These are phyloP conservation scores for Anastrepha ludens DNA, from an alignment of 1,140 invertebrate species.

Conservation along the genomic window DNA sequence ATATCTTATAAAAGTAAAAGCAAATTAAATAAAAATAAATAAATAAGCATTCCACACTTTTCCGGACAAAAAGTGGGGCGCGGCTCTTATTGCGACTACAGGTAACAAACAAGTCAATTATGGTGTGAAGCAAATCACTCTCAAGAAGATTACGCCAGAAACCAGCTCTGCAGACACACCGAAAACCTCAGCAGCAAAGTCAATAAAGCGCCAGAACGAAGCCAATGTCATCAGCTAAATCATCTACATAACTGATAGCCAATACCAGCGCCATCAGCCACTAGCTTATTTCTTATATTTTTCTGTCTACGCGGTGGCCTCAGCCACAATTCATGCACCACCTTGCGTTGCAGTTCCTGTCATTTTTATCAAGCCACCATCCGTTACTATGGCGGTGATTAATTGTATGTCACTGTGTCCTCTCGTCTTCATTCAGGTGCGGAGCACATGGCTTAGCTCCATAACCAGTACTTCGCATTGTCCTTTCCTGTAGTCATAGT, in stretches of 20 bases:
- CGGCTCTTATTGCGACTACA: too few species aligned
- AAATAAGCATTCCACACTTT: too few species aligned
- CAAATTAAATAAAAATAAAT: too few species aligned
- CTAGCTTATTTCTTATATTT: not conserved
- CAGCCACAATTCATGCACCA: not conserved
- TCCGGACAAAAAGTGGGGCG: too few species aligned
- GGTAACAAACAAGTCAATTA: not conserved
- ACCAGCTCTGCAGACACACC: not conserved
- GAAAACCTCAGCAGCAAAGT: not conserved
- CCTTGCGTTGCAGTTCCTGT: slow-evolving; percentile 3
- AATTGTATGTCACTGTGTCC: not conserved
- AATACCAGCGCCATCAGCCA: not conserved
- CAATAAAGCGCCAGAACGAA: not conserved
- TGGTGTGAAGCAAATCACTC: not conserved
- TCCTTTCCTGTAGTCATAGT: not conserved
- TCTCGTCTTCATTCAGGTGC: not conserved
- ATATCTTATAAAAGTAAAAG: too few species aligned
- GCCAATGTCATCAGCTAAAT: not conserved
- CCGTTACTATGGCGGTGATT: not conserved
- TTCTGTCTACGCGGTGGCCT: not conserved
- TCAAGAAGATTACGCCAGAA: not conserved
- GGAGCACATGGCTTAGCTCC: not conserved
- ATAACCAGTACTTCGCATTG: not conserved
- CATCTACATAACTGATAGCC: not conserved
- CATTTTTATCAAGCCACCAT: not conserved